Conservation (phyloP, 2,797 vertebrate genomes). For the Cygnus olor region DNA sequence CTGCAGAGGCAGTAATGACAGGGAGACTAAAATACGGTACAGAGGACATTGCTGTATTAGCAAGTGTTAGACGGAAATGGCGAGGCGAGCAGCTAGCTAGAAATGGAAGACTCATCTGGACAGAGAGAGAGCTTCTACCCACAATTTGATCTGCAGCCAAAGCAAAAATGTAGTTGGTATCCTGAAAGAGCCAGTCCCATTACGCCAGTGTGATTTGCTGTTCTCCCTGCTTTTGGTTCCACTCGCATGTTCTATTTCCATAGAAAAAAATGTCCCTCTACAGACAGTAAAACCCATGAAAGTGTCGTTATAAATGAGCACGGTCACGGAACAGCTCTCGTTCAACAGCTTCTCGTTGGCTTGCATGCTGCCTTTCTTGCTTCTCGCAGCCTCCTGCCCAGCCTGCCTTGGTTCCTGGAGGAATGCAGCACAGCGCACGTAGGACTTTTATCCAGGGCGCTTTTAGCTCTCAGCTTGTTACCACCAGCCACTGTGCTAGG, state of each 20-base stretch:
- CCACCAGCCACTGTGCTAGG: neutral
- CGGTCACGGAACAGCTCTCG: neutral
- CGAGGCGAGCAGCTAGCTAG: neutral
- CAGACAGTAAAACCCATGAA: neutral
- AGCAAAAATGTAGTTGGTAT: neutral
- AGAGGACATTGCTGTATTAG: neutral
- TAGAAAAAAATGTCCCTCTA: neutral
- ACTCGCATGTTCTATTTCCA: neutral
- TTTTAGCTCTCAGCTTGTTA: neutral
- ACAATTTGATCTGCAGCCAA: neutral
- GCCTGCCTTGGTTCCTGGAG: neutral
- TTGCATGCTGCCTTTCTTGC: neutral
- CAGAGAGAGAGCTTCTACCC: neutral
- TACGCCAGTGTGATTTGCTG: neutral
- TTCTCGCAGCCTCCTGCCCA: neutral
- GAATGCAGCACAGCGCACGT: neutral
- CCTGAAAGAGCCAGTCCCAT: neutral
- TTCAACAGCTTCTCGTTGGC: neutral
- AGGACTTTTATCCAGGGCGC: neutral
- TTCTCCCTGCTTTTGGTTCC: conserved; percentile 5
- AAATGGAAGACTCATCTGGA: neutral
- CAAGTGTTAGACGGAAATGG: neutral
- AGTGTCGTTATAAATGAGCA: neutral
- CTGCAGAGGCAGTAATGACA: conserved; percentile 18
- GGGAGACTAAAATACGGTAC: neutral